Evolutionary conservation across 2,113 vertebrate genomes (phyloP).

Genomic region (Gopherus flavomarginatus): DNA sequence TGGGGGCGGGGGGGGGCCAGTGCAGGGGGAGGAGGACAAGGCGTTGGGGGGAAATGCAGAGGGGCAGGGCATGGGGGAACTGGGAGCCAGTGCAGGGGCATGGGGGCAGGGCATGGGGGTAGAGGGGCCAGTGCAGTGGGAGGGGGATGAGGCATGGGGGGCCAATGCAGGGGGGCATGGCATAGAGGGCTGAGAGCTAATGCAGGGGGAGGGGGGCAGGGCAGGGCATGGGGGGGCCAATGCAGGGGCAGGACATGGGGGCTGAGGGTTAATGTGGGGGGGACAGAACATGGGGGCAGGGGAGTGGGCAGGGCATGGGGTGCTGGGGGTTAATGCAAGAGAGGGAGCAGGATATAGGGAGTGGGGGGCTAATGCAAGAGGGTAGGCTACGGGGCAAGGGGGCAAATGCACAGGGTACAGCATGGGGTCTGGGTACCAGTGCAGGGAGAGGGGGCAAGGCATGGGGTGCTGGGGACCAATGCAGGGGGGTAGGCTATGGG

Average conservation of each 20-base stretch:
- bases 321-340: too few species aligned
- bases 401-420: fast-evolving
- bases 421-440: neutral
- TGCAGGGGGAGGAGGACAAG: too few species aligned
- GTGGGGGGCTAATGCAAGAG: fast-evolving
- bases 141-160: neutral
- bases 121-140: too few species aligned
- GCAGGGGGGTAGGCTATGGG: neutral
- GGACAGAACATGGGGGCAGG: neutral
- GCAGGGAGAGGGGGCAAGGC: neutral
- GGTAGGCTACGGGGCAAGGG: neutral
- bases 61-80: too few species aligned
- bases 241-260: neutral
- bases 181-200: neutral
- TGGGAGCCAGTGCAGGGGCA: too few species aligned
- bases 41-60: too few species aligned
- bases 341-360: too few species aligned
- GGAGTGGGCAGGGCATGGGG: neutral
- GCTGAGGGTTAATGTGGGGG: too few species aligned
- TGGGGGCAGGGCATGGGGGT: too few species aligned
- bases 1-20: too few species aligned
- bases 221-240: too few species aligned
- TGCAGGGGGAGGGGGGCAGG: neutral
- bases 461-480: neutral
- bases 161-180: neutral